A percentile compares a stretch with the other conserved stretches of the same genome.
Evolutionary conservation across 2,797 vertebrate species (phyloP).

Genomic region (Amphiprion clarkii): DNA sequence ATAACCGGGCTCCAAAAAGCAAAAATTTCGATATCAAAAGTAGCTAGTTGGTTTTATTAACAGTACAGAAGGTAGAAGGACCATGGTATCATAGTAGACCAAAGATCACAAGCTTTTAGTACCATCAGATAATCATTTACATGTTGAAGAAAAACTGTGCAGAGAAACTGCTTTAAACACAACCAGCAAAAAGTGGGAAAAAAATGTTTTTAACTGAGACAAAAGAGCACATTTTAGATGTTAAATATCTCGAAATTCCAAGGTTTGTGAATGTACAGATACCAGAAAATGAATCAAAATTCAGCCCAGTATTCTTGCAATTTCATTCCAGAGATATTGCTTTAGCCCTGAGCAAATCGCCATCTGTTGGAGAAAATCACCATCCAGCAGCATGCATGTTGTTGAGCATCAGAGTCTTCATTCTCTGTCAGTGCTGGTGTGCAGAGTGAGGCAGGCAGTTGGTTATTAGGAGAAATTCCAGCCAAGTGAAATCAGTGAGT

Average conservation of each 20-base stretch:
- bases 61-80: neutral
- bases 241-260: neutral
- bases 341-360: slow-evolving; percentile 62
- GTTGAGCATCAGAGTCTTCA: slow-evolving; percentile 53
- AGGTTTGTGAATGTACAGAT: slow-evolving; percentile 12
- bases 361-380: slow-evolving; percentile 65
- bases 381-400: slow-evolving; percentile 52
- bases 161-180: neutral
- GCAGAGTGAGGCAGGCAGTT: slow-evolving; percentile 28
- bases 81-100: neutral
- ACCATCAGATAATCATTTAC: neutral
- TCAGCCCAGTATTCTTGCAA: slow-evolving; percentile 53
- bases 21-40: too few relatives aligned
- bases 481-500: slow-evolving; percentile 57
- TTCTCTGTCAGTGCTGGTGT: slow-evolving; percentile 50
- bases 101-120: too few relatives aligned
- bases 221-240: slow-evolving; percentile 5
- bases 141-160: neutral
- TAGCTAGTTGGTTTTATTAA: neutral
- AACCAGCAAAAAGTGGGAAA: neutral
- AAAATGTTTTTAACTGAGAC: neutral
- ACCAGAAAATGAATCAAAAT: slow-evolving; percentile 36
- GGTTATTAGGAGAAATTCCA: slow-evolving; percentile 46
- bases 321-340: slow-evolving; percentile 46
- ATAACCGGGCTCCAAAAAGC: neutral